phyloP scores from a whole-genome alignment of 2,888 invertebrate genomes.

The Thyatira batis region DNA sequence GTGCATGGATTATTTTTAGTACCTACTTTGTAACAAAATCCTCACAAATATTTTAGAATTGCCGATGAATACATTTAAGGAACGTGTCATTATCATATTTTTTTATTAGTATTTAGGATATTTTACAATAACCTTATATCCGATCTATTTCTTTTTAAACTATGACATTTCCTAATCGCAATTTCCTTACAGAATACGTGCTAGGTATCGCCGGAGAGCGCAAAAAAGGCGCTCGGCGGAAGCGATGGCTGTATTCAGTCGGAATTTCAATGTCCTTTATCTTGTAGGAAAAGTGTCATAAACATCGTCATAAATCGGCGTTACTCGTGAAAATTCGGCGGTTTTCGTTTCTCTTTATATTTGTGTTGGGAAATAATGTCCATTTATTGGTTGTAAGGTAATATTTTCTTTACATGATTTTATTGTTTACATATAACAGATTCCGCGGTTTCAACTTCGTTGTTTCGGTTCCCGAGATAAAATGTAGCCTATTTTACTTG shows the following conservation, averaged over 20 bases:
- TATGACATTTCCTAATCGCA: not conserved
- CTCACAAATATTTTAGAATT: too few species aligned
- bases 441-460: too few species aligned
- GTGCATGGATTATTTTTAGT: too few species aligned
- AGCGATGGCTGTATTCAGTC: slow-evolving; percentile 54
- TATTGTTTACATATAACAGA: not conserved
- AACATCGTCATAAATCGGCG: slow-evolving; percentile 72
- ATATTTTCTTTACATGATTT: not conserved
- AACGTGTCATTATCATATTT: too few species aligned
- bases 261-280: slow-evolving; percentile 73
- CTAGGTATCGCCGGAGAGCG: slow-evolving; percentile 31
- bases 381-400: slow-evolving; percentile 26
- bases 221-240: slow-evolving; percentile 33
- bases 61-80: too few species aligned
- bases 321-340: slow-evolving; percentile 60
- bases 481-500: too few species aligned
- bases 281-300: slow-evolving; percentile 61
- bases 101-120: too few species aligned
- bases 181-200: slow-evolving; percentile 31
- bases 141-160: slow-evolving; percentile 4
- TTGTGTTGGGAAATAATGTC: slow-evolving; percentile 23
- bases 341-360: slow-evolving; percentile 5
- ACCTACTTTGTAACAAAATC: too few species aligned
- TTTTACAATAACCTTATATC: too few species aligned
- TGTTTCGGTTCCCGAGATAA: too few species aligned